Conservation (phyloP, 2,797 vertebrate genomes). For the Eulemur rubriventer region DNA sequence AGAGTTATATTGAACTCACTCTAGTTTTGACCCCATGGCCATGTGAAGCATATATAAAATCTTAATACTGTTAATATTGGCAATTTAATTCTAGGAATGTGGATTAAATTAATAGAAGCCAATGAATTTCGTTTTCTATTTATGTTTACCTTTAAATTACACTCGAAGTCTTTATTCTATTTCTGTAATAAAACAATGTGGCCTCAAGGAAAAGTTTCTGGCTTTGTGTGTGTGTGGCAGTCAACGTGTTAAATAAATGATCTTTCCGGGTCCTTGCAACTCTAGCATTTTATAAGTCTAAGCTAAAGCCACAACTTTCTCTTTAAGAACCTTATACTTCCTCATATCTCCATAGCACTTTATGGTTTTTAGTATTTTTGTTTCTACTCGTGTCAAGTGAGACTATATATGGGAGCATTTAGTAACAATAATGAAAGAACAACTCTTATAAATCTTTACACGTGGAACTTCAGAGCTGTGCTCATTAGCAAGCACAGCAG, state of each 20-base stretch:
- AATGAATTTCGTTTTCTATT: too few species aligned
- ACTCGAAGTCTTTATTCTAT: too few species aligned
- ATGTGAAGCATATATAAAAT: too few species aligned
- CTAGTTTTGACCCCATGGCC: too few species aligned
- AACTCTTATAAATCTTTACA: background rate
- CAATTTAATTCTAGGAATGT: too few species aligned
- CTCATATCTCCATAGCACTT: background rate
- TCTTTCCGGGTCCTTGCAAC: background rate
- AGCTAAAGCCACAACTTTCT: background rate
- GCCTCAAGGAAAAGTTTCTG: too few species aligned
- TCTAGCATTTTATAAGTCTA: background rate
- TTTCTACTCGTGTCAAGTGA: background rate
- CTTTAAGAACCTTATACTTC: background rate
- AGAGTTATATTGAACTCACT: too few species aligned
- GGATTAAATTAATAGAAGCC: too few species aligned
- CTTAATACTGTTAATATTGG: too few species aligned
- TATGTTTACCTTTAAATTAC: too few species aligned
- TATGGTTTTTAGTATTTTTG: slow-evolving; percentile 1
- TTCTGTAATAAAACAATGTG: too few species aligned
- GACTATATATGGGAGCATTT: background rate
- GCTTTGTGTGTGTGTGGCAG: too few species aligned
- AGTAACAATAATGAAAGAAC: background rate
- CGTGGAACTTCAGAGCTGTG: background rate
- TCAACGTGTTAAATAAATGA: background rate
- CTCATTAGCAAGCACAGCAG: slow-evolving; percentile 49